phyloP scores from a whole-genome alignment of 2,888 invertebrate species.

The Phengaris alcon region DNA sequence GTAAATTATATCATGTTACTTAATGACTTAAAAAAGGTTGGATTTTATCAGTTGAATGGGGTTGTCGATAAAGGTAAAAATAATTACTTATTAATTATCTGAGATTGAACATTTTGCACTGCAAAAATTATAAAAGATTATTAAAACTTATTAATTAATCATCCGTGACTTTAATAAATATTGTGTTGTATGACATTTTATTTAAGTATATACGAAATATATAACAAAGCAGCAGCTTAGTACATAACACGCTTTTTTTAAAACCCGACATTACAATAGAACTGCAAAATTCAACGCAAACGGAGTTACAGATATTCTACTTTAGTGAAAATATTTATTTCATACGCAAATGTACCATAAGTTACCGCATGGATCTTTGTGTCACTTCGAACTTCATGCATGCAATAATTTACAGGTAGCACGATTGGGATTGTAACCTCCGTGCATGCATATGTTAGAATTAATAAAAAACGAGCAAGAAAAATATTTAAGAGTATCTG shows the following conservation, averaged over 20 bases:
- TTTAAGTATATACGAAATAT: background rate
- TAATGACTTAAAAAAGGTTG: too few species aligned
- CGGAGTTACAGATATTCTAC: background rate
- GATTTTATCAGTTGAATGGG: too few species aligned
- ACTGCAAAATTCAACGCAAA: background rate
- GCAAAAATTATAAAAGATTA: too few species aligned
- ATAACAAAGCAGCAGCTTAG: background rate
- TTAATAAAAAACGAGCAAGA: background rate
- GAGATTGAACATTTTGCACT: too few species aligned
- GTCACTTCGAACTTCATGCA: background rate
- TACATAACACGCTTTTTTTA: conserved; percentile 12
- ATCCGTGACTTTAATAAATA: background rate
- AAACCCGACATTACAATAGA: background rate
- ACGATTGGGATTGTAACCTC: background rate
- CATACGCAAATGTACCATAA: background rate
- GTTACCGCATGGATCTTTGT: background rate
- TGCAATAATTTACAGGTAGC: background rate
- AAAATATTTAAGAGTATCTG: background rate
- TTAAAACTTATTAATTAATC: too few species aligned
- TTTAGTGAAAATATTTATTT: background rate
- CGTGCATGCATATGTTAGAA: background rate
- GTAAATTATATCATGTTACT: too few species aligned
- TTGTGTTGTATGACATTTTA: background rate
- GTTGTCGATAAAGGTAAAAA: too few species aligned
- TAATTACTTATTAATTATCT: too few species aligned